Evolutionary conservation across 2,113 vertebrate genomes (phyloP), one percentile per base, ranked within the genome.

Genomic region (Urocolius indicus): DNA sequence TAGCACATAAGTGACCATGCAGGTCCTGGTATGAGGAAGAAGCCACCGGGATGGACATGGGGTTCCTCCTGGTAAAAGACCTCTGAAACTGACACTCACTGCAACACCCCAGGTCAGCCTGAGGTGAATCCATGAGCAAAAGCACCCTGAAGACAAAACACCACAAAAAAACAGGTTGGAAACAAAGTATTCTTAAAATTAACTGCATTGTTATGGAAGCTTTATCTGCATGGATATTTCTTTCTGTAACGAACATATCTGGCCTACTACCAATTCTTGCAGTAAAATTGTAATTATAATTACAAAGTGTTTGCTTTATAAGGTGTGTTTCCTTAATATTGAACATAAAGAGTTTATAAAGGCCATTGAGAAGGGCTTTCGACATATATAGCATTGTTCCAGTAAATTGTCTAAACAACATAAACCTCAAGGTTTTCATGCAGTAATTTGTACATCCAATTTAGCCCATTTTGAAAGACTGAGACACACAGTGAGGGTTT

Each of bases 1-100:
- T 27, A 65, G 51, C 12, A 73, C 12, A 32, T 4, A 36, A 36
- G 4, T 7, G 16, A 52, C 7, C 45, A 30, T 27, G 14, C 27
- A 5, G 43, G 21, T 46, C 32, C 36, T 19, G 36, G 23, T 6
- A 5, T 4, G 32, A 71, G 51, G 65, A 57, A 36, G 57, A 29
- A 16, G 0, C 16, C 38, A 54, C 11, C 38, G 54, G n/a, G 13
- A 21, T 0, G 1, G 38, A 21, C n/a, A 48, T 6, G 1, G 0
- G 0, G 0, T 7, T 67, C 46, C 67, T 67, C 46, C 29, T 0
- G 0, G 45, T 6, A 1, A 52, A 78, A 52, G 20, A 12, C 7
- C 45, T 38, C 11, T 1, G 10, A 5, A 19, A 15, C 27, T 5
- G 8, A 30, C 3, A 2, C 54, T 52, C 2, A 0, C 67, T 1